phyloP scores from a whole-genome alignment of 2,797 vertebrate genomes.

The Hemitrygon akajei region DNA sequence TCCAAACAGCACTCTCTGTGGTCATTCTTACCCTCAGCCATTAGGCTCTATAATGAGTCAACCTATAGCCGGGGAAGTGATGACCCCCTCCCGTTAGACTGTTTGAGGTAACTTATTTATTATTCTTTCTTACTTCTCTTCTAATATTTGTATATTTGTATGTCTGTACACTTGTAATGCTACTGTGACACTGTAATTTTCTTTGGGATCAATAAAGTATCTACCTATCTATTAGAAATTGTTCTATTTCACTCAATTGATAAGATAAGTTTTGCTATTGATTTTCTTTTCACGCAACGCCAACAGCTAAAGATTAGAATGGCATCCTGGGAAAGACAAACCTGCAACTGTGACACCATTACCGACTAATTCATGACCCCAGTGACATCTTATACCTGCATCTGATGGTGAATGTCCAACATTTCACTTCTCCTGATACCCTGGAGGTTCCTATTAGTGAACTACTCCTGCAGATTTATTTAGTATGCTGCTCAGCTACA shows the following conservation, averaged over 20 bases:
- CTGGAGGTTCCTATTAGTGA: background rate
- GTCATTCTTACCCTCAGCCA: too few species aligned
- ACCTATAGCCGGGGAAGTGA: too few species aligned
- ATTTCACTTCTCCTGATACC: conserved; percentile 28
- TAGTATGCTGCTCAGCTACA: background rate
- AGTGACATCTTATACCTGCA: background rate
- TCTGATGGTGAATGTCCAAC: background rate
- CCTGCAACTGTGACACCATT: background rate
- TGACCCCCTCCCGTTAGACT: too few species aligned
- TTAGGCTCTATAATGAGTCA: too few species aligned
- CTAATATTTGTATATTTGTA: too few species aligned
- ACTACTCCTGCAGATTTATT: background rate
- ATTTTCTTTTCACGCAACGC: conserved; percentile 39
- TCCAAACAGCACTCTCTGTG: too few species aligned
- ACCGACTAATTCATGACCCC: conserved; percentile 10
- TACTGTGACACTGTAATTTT: too few species aligned
- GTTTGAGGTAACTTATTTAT: too few species aligned
- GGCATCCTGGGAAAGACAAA: background rate
- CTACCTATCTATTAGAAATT: background rate
- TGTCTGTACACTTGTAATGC: too few species aligned
- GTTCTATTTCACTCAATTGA: background rate
- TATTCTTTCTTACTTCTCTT: too few species aligned
- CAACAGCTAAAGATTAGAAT: conserved; percentile 35
- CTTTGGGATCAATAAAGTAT: too few species aligned
- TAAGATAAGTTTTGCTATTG: background rate